Evolutionary conservation across 2,113 vertebrate species (phyloP), one percentile per base, ranked within the genome.

Genomic region (Saccopteryx bilineata): DNA sequence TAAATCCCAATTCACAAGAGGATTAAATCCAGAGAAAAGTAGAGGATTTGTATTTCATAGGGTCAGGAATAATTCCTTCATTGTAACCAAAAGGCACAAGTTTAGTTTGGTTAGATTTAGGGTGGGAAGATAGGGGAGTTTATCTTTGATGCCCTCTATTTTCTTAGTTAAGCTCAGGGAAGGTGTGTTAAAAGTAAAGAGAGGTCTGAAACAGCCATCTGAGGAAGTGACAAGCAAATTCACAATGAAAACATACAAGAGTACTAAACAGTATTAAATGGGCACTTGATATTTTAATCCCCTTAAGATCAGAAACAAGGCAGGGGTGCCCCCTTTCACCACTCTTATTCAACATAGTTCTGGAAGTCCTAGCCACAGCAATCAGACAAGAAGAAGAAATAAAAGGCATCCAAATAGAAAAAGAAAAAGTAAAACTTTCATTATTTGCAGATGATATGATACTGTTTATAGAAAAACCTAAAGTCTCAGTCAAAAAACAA

Each of bases 181-280:
- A 83, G 33, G 6, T 15, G 6, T 63, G 23, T 85, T 58, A 78
- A 63, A 31, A 31, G 26, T 65, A 26, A 81, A 83, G 13, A 52
- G 66, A 46, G 28, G 12, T 61, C 65, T 94, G n/a, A 78, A 89
- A 65, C 9, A 50, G n/a, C 82, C 60, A 82, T 33, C 68, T 61
- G 39, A 90, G 63, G 82, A 56, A 83, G 17, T 28, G 26, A 83
- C 94, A 95, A 96, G 81, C 56, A 92, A 83, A 94, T 92, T 92
- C 87, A 63, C 58, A 71, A 72, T 52, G 85, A 75, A 95, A 94
- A 87, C 46, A 58, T 26, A 21, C 11, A 63, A n/a, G 21, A 78
- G 58, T 46, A 18, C 39, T 83, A 90, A 26, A 14, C 81, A 87
- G 4, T 26, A 61, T 7, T 28, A 14, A 94, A 79, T n/a, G 7